Base-by-base conservation (phyloP, 1,140 invertebrate genomes). In the Helicoverpa zea region DNA sequence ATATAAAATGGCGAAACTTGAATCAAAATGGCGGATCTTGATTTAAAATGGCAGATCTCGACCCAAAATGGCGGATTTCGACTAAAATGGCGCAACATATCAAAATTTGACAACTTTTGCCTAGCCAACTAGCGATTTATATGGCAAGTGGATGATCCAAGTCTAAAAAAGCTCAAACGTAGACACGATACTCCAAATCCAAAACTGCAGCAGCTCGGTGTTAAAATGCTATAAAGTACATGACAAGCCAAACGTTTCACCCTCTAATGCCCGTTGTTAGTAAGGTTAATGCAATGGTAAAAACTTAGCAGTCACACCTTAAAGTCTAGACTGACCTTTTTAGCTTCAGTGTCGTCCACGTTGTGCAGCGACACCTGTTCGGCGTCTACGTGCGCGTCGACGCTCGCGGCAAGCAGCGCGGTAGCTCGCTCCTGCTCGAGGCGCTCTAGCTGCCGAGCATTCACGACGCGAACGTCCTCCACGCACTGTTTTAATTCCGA, bases 351-450 rank as follows among this genome's bases (percentile, higher is more conserved):
- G 30, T 92, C 92, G 0, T 92, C 93, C 1, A 92, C 87, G 74
- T 88, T 90, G 73, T 93, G 90, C 2, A 93, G 75, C 0, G 90
- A 87, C 18, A 89, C 92, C 16, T 89, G 88, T 23, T 93, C 93
- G 3, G 87, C 93, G 51, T 96, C 96, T 3, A 95, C 94, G 86
- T 97, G 96, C 10, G 96, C 95, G 80, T 97, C 96, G 2, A 97
- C 96, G 80, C 96, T 95, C 58, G 96, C 96, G 2, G 97, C 96
- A 16, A 97, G 90, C 29, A 97, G 90, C 3, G 97, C 97, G 59
- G 97, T 96, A 59, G 97, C 96, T 54, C 97, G 95, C 72, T 97
- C 96, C 83, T 97, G 96, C 88, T 97, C 96, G 77, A 97, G 94
- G 47, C 96, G 94, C 72, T 97, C 97, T 12, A 96, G 86, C 85